Conservation (phyloP, 2,888 invertebrate genomes). For the Sphaerophoria taeniata region DNA sequence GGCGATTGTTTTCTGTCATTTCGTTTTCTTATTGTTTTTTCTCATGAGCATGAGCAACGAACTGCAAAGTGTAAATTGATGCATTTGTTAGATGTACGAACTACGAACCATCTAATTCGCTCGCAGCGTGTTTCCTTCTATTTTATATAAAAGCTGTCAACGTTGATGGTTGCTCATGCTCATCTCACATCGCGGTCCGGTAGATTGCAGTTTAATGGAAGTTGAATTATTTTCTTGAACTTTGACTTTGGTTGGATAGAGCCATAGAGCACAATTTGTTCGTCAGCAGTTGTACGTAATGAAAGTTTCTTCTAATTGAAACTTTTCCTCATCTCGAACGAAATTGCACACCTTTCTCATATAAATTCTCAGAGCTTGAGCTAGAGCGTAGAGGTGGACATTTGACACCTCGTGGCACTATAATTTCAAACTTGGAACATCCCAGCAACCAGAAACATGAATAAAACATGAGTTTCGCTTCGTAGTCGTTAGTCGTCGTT, state of each 20-base stretch:
- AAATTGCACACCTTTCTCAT: conserved; percentile 7
- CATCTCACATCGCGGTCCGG: not conserved
- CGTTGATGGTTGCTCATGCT: not conserved
- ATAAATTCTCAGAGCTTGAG: not conserved
- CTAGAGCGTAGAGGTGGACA: conserved; percentile 37
- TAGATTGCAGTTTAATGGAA: not conserved
- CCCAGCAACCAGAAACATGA: conserved; percentile 37
- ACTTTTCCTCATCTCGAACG: conserved; percentile 11
- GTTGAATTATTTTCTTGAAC: conserved; percentile 52
- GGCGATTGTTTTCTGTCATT: conserved; percentile 43
- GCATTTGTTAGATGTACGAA: conserved; percentile 14
- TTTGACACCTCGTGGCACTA: conserved; percentile 50
- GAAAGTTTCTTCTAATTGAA: conserved; percentile 41
- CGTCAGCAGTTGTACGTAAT: not conserved
- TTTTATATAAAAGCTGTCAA: conserved; percentile 22
- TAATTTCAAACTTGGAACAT: not conserved
- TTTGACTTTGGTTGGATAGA: conserved; percentile 46
- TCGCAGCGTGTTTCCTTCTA: not conserved
- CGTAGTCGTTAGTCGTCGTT: not conserved
- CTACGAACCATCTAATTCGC: not conserved
- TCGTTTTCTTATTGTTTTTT: not conserved
- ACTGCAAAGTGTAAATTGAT: conserved; percentile 54
- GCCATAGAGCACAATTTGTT: not conserved
- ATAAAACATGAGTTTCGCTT: conserved; percentile 58
- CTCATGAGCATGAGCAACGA: conserved; percentile 43